Evolutionary conservation across 2,888 invertebrate species (phyloP).

Genomic region (Drosophila rellima): DNA sequence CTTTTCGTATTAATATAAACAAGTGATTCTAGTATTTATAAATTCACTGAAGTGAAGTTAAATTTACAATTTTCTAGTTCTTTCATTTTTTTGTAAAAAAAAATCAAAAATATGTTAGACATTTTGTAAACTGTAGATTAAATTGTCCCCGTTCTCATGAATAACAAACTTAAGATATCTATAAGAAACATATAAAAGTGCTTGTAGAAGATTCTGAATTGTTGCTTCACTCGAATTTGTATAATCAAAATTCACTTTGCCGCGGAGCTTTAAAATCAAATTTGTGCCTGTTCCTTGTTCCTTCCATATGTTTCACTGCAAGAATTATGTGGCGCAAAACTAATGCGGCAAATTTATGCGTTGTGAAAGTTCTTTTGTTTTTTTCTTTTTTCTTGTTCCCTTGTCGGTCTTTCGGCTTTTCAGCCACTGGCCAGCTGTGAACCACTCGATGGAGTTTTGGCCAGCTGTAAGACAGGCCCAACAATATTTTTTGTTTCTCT

Average conservation of each 20-base stretch:
- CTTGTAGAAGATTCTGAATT: constrained; percentile 27
- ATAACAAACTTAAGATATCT: background rate
- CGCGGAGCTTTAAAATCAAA: constrained; percentile 71
- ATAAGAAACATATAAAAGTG: background rate
- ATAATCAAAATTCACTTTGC: constrained; percentile 77
- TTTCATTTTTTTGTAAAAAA: too few relatives aligned
- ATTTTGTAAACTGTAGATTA: too few relatives aligned
- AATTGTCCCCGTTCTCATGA: background rate
- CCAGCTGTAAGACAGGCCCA: constrained; percentile 68
- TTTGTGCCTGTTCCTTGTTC: constrained; percentile 50
- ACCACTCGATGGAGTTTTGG: constrained; percentile 59
- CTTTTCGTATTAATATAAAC: too few relatives aligned
- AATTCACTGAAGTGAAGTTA: too few relatives aligned
- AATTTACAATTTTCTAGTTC: too few relatives aligned
- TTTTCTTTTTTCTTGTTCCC: background rate
- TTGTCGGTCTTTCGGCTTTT: background rate
- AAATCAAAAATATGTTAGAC: too few relatives aligned
- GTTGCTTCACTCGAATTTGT: constrained; percentile 27
- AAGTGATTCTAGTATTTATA: too few relatives aligned
- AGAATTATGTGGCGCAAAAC: constrained; percentile 79
- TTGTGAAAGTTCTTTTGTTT: constrained; percentile 66
- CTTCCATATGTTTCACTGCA: constrained; percentile 66
- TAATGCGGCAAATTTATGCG: constrained; percentile 78
- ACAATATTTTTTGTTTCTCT: constrained; percentile 53
- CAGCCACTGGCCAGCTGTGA: constrained; percentile 62